A percentile compares a stretch with the other conserved stretches of the same genome.
phyloP scores from a whole-genome alignment of 2,797 vertebrate species.

The Cyprinella venusta region DNA sequence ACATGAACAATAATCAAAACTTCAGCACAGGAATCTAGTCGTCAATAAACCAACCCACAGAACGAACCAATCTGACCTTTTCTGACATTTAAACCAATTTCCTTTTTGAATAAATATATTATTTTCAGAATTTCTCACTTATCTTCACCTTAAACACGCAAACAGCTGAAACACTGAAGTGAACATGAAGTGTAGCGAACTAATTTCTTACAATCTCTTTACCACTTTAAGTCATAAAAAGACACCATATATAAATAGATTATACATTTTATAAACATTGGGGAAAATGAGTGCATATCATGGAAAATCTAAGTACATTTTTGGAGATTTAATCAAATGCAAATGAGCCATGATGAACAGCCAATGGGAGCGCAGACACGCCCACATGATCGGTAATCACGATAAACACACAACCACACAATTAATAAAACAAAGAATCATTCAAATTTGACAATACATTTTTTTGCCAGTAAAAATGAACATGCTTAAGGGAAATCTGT shows the following conservation, averaged over 20 bases:
- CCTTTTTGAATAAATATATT: constrained; percentile 12
- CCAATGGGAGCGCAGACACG: background rate
- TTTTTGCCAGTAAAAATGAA: background rate
- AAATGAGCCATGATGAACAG: background rate
- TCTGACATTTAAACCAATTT: constrained; percentile 8
- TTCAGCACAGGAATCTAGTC: constrained; percentile 22
- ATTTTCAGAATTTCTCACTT: background rate
- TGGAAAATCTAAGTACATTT: background rate
- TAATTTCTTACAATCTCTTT: background rate
- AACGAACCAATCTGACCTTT: constrained; percentile 1
- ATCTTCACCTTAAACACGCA: background rate
- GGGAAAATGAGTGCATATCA: background rate
- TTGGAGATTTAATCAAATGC: background rate
- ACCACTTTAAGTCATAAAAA: constrained; percentile 10
- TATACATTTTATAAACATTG: constrained; percentile 11
- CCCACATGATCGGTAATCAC: background rate
- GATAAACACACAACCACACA: background rate
- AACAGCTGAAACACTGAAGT: constrained; percentile 1
- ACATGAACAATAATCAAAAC: constrained; percentile 27
- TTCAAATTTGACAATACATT: background rate
- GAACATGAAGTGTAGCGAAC: background rate
- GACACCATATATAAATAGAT: constrained; percentile 9
- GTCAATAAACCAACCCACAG: background rate
- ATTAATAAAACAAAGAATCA: background rate
- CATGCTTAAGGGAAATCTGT: background rate